Evolutionary conservation across 2,797 vertebrate species (phyloP), one percentile per base, ranked within the genome.

Genomic region (Hippopotamyrus pictus): DNA sequence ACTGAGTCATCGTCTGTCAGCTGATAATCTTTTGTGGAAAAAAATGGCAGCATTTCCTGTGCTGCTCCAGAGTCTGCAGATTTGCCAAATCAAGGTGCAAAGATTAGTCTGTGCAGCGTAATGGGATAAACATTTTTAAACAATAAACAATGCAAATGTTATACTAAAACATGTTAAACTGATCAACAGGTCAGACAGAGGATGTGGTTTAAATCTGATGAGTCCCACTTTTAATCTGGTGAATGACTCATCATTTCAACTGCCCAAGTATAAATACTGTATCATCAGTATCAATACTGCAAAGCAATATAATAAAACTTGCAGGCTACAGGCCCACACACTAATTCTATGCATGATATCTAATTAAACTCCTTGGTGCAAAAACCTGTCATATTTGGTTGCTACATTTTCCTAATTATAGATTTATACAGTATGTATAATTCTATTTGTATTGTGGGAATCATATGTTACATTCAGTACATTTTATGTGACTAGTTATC

Each of bases 1-100:
- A 90, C 8, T 54, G 93, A 95, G 91, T 95, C 94, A 94, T 91
- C 48, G 90, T 90, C 69, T 89, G 53, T 90, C 91, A 90, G 90
- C 88, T 59, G 51, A 84, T 44, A 88, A 59, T 83, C 84, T 62
- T 91, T 79, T 91, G 92, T 91, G 82, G n/a, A 46, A 88, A 48
- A 69, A 89, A 22, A 62, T 3, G 91, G 88, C 92, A 92, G 90
- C 90, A 91, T 93, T 94, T 94, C 90, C 87, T 92, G 69, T 8
- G 86, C 92, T 90, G 90, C 48, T 90, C 73, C 91, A 91, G 12
- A 46, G 85, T n/a, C n/a, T 53, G 84, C 91, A 76, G 92, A 90
- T 65, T 91, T 92, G n/a, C 91, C 69, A 92, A 51, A 62, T 91
- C 14, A 19, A 82, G 41, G 76, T 73, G 29, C 29, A 73, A 14